Evolutionary conservation across 2,113 vertebrate species (phyloP), one percentile per base, ranked within the genome.

Genomic region (Lagenorhynchus albirostris): DNA sequence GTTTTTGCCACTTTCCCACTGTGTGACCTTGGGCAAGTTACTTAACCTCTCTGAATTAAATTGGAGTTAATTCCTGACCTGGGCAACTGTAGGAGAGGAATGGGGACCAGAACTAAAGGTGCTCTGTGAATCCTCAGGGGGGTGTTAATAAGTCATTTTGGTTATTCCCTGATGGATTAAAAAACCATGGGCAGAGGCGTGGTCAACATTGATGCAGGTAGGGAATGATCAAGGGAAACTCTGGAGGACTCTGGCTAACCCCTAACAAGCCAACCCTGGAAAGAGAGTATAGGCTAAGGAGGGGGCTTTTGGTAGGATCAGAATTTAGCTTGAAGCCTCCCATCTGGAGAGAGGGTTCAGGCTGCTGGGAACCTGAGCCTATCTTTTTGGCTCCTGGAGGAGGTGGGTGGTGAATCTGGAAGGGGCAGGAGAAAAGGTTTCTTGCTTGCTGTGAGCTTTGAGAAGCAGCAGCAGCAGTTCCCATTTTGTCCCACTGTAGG

Each of bases 21-120:
- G 47, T 77, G 81, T 97, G 94, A 97, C 96, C 97, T 97, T 97
- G 87, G 94, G 58, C 88, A 89, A 93, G 60, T 95, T 85, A 84
- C 62, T 85, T 62, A 92, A 60, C 84, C 81, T 77, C 25, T 74
- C 91, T 62, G 50, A 74, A 14, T 76, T 41, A 70, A 85, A 12
- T 71, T 63, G 92, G 71, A 62, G 68, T 70, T 68, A 8, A 80
- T 77, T 38, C 44, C 65, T 63, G 15, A 65, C 14, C 83, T 6
- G 1, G 15, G 10, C 15, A 76, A 80, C 70, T 31, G 31, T 70
- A 29, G 47, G 41, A 23, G 13, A 90, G 89, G 31, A 76, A 70
- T 36, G 73, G 41, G 36, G 47, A 81, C 89, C 50, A 47, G 83
- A 86, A 73, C 9, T 63, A 60, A 88, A 89, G 26, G 62, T 79